Base-by-base conservation (phyloP, 2,888 invertebrate species). In the Salpingus planirostris region DNA sequence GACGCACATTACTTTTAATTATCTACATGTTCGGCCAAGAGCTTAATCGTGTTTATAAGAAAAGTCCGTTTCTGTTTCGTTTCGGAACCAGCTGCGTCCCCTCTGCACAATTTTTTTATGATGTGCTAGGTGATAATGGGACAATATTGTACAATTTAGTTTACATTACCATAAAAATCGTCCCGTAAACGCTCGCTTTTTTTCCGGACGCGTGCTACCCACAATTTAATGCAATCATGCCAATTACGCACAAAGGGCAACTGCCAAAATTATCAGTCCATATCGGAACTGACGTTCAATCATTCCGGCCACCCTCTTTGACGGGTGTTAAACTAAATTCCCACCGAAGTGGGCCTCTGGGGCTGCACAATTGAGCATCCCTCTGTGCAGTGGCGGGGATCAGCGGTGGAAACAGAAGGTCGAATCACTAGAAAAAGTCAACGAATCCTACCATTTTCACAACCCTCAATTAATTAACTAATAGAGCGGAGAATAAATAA, bases 241-340 rank as follows among this genome's bases (percentile, higher is more conserved):
- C 54, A 55, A 53, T 55, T 55, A 53, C 43, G 33, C 31, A 54
- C 52, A 54, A 54, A 47, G 43, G 51, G 43, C 52, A 49, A 51
- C 47, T 49, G 52, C 46, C 52, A 50, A 47, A 53, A 52, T 53
- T 54, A 55, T 52, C 53, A 52, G 52, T 50, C 55, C 55, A 54
- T 52, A 54, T 53, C 52, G 50, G 41, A 41, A 43, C 42, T 52
- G 52, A 53, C 55, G 45, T 54, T 54, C 55, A 50, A 54, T 54
- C 53, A 53, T 52, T 41, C 33, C 23, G 24, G 43, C 43, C 49
- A 48, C 51, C 52, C 51, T 49, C 50, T 44, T 42, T 48, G 52
- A 52, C 50, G 50, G 54, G 50, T 54, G 54, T 48, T 54, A 52
- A 54, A 50, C 50, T 47, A 46, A 45, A 49, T 54, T 54, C 53